phyloP scores from a whole-genome alignment of 2,113 vertebrate genomes.

The Oophaga pumilio region DNA sequence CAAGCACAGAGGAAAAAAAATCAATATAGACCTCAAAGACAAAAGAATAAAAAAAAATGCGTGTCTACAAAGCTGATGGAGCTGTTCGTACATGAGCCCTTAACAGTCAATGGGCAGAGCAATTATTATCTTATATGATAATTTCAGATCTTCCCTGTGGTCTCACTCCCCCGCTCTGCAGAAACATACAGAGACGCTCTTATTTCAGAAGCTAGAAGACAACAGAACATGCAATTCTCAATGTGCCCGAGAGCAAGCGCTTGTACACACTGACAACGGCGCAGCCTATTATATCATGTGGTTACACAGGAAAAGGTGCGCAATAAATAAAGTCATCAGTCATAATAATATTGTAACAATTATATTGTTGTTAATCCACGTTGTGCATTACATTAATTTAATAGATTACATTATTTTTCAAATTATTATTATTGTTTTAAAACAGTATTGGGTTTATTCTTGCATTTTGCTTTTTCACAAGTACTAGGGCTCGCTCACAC shows the following conservation, averaged over 20 bases:
- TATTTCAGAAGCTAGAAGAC: not conserved
- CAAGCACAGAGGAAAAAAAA: conserved; percentile 47
- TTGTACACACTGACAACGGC: not conserved
- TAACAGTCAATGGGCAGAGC: not conserved
- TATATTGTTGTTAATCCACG: too few species aligned
- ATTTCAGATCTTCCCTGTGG: not conserved
- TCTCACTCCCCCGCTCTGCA: not conserved
- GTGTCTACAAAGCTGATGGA: conserved; percentile 22
- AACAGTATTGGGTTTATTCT: too few species aligned
- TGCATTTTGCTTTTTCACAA: too few species aligned
- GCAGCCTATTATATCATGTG: too few species aligned
- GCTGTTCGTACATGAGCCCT: not conserved
- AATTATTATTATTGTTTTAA: too few species aligned
- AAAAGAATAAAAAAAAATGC: conserved; percentile 35
- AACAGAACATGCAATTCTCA: not conserved
- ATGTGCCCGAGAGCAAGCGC: not conserved
- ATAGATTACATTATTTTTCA: too few species aligned
- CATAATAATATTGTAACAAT: too few species aligned
- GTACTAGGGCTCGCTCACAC: too few species aligned
- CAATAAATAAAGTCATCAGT: too few species aligned
- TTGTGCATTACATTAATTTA: too few species aligned
- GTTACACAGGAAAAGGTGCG: too few species aligned
- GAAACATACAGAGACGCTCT: not conserved
- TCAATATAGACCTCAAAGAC: conserved; percentile 49
- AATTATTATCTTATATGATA: conserved; percentile 21